phyloP scores from a whole-genome alignment of 1,140 invertebrate species.

The Mercenaria mercenaria region DNA sequence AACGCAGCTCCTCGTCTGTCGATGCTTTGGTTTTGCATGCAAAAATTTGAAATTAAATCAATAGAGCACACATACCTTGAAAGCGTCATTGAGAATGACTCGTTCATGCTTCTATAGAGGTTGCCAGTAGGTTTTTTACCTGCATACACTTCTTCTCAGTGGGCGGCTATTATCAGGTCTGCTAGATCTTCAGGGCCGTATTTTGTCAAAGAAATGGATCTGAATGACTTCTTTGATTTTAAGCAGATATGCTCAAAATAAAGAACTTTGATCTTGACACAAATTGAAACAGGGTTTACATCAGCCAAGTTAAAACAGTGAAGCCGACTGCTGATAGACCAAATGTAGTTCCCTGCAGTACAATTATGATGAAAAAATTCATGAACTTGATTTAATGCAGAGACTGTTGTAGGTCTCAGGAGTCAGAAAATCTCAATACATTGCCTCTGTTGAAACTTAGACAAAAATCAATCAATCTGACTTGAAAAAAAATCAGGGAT shows the following conservation, averaged over 20 bases:
- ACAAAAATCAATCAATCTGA: neutral
- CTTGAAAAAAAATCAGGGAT: neutral
- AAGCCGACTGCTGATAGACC: neutral
- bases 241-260: neutral
- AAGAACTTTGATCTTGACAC: constrained; percentile 31
- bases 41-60: constrained; percentile 37
- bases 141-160: neutral
- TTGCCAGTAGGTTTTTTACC: neutral
- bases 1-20: too few species aligned
- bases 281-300: constrained; percentile 5
- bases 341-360: neutral
- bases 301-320: neutral
- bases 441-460: too few species aligned
- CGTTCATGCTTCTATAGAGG: neutral
- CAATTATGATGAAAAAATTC: neutral
- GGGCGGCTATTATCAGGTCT: neutral
- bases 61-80: neutral
- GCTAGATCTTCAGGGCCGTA: neutral
- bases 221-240: neutral
- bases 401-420: neutral
- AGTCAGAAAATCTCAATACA: too few species aligned
- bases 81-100: neutral
- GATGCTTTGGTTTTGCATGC: constrained; percentile 30
- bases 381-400: neutral
- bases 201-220: neutral